Evolutionary conservation across 1,140 invertebrate species (phyloP), one percentile per base, ranked within the genome.

Genomic region (Kradibia gibbosae): DNA sequence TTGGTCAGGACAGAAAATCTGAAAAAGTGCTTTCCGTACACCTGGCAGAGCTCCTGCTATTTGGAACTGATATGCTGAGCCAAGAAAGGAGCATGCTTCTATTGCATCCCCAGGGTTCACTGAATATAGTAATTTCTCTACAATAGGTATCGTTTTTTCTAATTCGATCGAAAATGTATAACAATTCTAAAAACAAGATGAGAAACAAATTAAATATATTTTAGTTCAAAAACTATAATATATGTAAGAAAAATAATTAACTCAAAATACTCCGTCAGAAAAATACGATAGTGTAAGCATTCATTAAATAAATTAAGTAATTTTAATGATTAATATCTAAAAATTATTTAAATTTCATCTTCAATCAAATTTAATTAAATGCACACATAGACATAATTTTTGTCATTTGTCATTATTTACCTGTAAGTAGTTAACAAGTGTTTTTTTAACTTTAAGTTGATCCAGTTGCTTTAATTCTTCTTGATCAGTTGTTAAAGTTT

Each of bases 41-140:
- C 95, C 96, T 36, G 90, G 84, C 85, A 95, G 93, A 17, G 95
- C 94, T 11, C 95, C 94, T 55, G 93, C 92, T 22, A 98, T 92
- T 71, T 94, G 94, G 88, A 97, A 97, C 85, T 96, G 93, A 87
- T 94, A 95, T 5, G 95, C 95, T 0, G 94, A 94, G 0, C 95
- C 96, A 83, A 98, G 96, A 87, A 98, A 96, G 72, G 96, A 94
- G 60, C 97, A 95, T 0, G 97, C 94, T 90, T 98, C 97, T 53
- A 95, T 92, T 0, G 97, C 94, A 89, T 98, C 97, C 1, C 94
- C 93, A 0, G 93, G 92, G 81, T 94, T 94, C 85, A 95, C 94
- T 0, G 96, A 97, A 84, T 94, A 93, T 3, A 98, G 90, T 84
- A 97, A 89, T 20, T 94, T 92, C 84, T 95, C 94, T 20, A 96